Evolutionary conservation across 1,140 invertebrate species (phyloP), one percentile per base, ranked within the genome.

Genomic region (Leguminivora glycinivorella): DNA sequence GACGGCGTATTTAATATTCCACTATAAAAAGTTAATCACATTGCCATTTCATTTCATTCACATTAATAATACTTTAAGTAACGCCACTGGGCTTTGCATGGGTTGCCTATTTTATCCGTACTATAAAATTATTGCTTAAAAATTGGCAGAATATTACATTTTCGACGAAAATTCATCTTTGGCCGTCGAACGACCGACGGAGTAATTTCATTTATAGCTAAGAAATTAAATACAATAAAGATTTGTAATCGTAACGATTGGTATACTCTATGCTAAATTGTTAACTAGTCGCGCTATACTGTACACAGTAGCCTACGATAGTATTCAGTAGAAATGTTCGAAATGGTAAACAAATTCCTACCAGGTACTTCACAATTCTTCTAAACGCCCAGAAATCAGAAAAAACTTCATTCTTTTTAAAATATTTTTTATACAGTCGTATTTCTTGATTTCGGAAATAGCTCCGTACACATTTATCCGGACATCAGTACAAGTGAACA

Each of bases 51-150:
- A 52, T 52, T 52, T 22, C 19, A 52, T 52, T 52, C 47, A 22
- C 19, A 22, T 52, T 22, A 52, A 52, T 52, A 52, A 52, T 52
- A 52, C 47, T 52, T 52, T 52, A 52, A 19, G 47, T 52, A 52
- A 52, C 22, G 47, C 47, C 47, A 52, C 47, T 52, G 17, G 47
- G 47, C 47, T 52, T 38, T 5, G 43, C 19, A n/a, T 22, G 4
- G 47, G 47, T 52, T 22, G 47, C 47, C 47, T 52, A 52, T 52
- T 22, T 9, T 9, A 19, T 52, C 9, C 5, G 19, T 22, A 22
- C 17, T 52, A 22, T 52, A 52, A n/a, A 22, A 52, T 52, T 52
- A 52, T 52, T 52, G 47, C 47, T 52, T 52, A 52, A n/a, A 52
- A 9, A 19, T 52, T 52, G 19, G 47, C 47, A 22, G 19, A 52